A percentile compares a stretch with the other conserved stretches of the same genome.
Conservation (phyloP, 2,113 vertebrate species). For the Oncorhynchus keta region DNA sequence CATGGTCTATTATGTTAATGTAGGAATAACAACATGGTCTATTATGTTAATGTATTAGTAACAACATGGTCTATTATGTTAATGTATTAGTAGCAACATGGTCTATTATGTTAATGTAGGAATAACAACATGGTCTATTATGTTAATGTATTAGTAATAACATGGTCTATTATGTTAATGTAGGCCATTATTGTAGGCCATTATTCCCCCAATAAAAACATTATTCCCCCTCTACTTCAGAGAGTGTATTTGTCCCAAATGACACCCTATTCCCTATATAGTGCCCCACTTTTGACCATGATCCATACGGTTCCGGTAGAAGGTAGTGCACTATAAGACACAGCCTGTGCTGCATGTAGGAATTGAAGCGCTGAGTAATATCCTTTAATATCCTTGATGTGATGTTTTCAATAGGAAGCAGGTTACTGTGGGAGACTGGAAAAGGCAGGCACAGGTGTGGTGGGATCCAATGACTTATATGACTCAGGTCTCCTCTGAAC, state of each 20-base stretch:
- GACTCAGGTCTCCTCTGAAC: neutral
- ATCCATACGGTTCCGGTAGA: too few species aligned
- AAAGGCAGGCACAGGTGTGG: neutral
- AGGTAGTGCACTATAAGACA: too few species aligned
- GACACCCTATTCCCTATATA: constrained; percentile 17
- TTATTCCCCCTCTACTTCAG: constrained; percentile 42
- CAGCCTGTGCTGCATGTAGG: constrained; percentile 17
- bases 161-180: constrained; percentile 69
- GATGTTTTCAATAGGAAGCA: neutral
- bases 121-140: too few species aligned
- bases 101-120: too few species aligned
- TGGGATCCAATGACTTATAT: neutral
- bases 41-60: too few species aligned
- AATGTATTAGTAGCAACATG: too few species aligned
- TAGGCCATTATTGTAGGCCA: constrained; percentile 80
- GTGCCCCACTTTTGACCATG: too few species aligned
- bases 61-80: too few species aligned
- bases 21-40: too few species aligned
- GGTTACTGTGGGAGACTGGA: neutral
- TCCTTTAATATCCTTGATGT: constrained; percentile 38
- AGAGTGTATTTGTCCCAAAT: constrained; percentile 70
- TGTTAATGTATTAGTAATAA: neutral
- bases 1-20: too few species aligned
- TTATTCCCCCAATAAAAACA: constrained; percentile 80
- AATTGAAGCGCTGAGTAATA: constrained; percentile 77